Evolutionary conservation across 2,888 invertebrate genomes (phyloP), one percentile per base, ranked within the genome.

Genomic region (Sarcophaga rosellei): DNA sequence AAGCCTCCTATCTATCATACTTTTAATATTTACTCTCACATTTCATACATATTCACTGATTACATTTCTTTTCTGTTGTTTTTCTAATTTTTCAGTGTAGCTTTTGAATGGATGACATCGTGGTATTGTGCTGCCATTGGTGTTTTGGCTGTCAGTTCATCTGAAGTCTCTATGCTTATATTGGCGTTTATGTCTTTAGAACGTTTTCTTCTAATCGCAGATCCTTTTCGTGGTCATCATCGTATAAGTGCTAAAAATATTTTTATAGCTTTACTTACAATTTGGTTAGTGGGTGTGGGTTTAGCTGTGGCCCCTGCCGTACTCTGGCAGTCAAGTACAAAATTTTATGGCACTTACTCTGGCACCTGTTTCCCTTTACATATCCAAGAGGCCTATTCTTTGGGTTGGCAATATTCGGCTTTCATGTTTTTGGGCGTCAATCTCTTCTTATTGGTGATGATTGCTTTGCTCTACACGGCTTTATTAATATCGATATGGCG

Each of bases 351-450:
- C 17, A 94, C 94, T 23, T 92, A 93, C 75, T 95, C 95, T 77
- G 95, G 95, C 66, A 94, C 96, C 89, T 96, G 96, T 88, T 95
- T 96, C 89, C 96, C 96, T 0, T 91, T 96, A 25, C 95, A 96
- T 91, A 95, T 96, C 84, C 95, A 95, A 86, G 95, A 96, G 86
- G 95, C 95, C 0, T 96, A 93, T 91, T 93, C 95, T 4, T 89
- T 94, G 35, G 96, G 96, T 21, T 96, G 96, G 96, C 94, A 96
- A 90, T 96, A 96, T 90, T 96, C 96, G 1, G 95, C 95, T 0
- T 95, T 96, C 89, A 94, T 96, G 85, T 95, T 96, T 89, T 93
- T 96, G 44, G 96, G 95, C 21, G 91, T 96, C 23, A 96, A 96
- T 91, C 93, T 95, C 11, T 89, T 94, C 45, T 94, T 95, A 83